phyloP scores from a whole-genome alignment of 1,140 invertebrate species.

The Maniola jurtina region DNA sequence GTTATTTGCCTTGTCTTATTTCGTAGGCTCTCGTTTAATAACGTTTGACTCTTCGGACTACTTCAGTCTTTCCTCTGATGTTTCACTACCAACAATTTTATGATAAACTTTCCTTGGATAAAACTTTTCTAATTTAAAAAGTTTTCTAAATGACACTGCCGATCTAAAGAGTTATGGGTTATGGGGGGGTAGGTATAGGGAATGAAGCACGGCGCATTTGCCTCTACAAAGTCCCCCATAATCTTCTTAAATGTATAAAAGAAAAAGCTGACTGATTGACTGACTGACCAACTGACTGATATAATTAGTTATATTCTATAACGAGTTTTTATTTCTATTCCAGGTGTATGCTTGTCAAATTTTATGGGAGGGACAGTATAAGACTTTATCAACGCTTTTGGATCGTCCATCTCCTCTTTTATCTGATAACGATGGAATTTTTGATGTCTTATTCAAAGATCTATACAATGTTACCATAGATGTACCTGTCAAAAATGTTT shows the following conservation, averaged over 20 bases:
- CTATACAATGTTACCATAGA: conserved; percentile 72
- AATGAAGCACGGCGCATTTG: background rate
- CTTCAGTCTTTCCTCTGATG: background rate
- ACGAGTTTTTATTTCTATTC: conserved; percentile 14
- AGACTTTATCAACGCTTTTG: conserved; percentile 79
- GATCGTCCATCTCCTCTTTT: conserved; percentile 81
- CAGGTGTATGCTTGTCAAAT: conserved; percentile 82
- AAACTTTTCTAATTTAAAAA: background rate
- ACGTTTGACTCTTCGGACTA: background rate
- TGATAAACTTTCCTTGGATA: background rate
- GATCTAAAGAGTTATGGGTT: conserved; percentile 2
- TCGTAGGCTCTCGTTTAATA: background rate
- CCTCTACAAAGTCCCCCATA: background rate
- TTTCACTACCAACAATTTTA: background rate
- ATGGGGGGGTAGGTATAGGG: background rate
- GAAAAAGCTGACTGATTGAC: no score
- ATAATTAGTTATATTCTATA: no score
- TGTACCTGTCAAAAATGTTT: conserved; percentile 65
- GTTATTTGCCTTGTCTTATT: background rate
- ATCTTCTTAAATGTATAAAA: no score
- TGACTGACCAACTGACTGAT: no score
- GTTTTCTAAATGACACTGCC: background rate
- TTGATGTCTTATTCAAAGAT: conserved; percentile 78
- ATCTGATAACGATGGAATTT: conserved; percentile 77
- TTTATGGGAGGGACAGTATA: conserved; percentile 81